Conservation (phyloP, 2,888 invertebrate genomes). For the Lasioglossum oenotherae region DNA sequence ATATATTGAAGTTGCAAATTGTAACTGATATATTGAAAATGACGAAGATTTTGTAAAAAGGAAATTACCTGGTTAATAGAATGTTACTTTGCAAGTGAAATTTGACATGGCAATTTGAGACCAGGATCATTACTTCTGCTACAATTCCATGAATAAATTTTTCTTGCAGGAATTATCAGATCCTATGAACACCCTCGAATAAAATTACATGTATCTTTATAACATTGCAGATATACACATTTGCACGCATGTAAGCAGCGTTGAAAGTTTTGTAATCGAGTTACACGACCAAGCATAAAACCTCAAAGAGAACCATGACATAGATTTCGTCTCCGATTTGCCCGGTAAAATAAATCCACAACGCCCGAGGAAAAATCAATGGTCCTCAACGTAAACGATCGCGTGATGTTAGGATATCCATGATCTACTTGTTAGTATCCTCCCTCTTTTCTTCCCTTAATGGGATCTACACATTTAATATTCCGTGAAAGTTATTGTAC, state of each 20-base stretch:
- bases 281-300: background rate
- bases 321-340: background rate
- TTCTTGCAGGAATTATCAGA: too few species aligned
- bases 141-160: too few species aligned
- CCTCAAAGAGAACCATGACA: background rate
- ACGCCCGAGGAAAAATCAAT: background rate
- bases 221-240: background rate
- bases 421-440: background rate
- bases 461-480: background rate
- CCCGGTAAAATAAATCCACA: background rate
- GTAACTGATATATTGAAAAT: too few species aligned
- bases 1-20: too few species aligned
- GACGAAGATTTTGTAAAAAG: too few species aligned
- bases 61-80: too few species aligned
- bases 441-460: background rate
- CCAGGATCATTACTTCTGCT: too few species aligned
- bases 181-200: too few species aligned
- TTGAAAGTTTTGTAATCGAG: background rate
- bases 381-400: background rate
- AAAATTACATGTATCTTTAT: too few species aligned
- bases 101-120: too few species aligned
- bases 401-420: background rate
- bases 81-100: too few species aligned
- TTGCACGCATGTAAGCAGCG: background rate
- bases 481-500: background rate